Conservation (phyloP, 2,113 vertebrate species). For the Apeltes quadracus region DNA sequence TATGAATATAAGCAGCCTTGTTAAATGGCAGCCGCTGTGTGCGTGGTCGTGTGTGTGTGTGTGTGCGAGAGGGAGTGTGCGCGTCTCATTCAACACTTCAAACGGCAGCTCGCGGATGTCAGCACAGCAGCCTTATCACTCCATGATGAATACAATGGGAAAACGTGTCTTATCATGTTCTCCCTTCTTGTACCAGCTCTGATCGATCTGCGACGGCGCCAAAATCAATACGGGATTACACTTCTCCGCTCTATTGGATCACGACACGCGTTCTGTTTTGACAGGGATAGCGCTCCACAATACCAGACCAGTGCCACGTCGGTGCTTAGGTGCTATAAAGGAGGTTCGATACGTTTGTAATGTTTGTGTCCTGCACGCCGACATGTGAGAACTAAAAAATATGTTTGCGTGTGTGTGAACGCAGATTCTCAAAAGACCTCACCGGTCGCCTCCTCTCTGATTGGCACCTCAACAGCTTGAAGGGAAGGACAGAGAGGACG, state of each 20-base stretch:
- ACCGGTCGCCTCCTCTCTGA: conserved; percentile 83
- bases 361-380: conserved; percentile 28
- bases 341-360: conserved; percentile 18
- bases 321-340: conserved; percentile 31
- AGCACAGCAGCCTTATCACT: conserved; percentile 72
- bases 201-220: conserved; percentile 68
- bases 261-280: conserved; percentile 65
- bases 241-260: conserved; percentile 74
- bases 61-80: conserved; percentile 7
- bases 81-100: conserved; percentile 67
- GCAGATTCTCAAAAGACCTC: conserved; percentile 79
- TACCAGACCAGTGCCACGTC: conserved; percentile 49
- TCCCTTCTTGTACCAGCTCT: conserved; percentile 65
- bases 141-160: conserved; percentile 74
- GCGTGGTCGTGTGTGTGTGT: conserved; percentile 7
- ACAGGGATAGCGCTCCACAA: conserved; percentile 61
- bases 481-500: neutral
- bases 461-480: conserved; percentile 82
- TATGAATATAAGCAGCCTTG: conserved; percentile 68
- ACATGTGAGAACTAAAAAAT: conserved; percentile 57
- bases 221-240: conserved; percentile 77
- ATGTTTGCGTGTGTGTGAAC: conserved; percentile 34
- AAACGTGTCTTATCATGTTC: conserved; percentile 77
- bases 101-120: conserved; percentile 69
- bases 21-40: conserved; percentile 45